Conservation (phyloP, 2,797 vertebrate genomes). For the Lycodopsis pacificus region DNA sequence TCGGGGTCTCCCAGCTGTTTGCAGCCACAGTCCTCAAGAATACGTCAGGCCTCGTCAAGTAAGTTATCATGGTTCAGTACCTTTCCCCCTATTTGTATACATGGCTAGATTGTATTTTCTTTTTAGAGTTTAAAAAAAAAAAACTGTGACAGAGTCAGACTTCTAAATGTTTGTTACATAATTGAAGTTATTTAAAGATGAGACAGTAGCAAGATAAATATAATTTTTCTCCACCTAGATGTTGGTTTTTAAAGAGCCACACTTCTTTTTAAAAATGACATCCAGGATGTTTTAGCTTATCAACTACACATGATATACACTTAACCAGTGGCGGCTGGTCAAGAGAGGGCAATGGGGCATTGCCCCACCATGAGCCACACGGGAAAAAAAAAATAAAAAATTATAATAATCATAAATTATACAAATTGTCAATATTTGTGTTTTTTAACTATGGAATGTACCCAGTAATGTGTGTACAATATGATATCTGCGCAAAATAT, state of each 20-base stretch:
- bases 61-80: constrained; percentile 40
- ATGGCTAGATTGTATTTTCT: constrained; percentile 3
- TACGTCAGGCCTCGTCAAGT: constrained; percentile 92
- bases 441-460: too few relatives aligned
- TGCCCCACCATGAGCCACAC: too few relatives aligned
- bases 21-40: constrained; percentile 94
- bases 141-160: neutral
- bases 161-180: constrained; percentile 18
- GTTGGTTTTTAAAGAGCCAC: neutral
- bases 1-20: constrained; percentile 94
- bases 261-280: neutral
- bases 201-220: constrained; percentile 21
- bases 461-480: too few relatives aligned
- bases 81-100: neutral
- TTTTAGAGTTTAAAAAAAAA: constrained; percentile 8
- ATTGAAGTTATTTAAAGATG: constrained; percentile 55
- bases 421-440: too few relatives aligned
- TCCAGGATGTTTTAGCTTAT: neutral
- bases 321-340: too few relatives aligned
- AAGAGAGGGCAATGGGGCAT: too few relatives aligned
- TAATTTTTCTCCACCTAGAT: neutral
- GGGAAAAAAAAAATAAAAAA: too few relatives aligned
- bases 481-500: too few relatives aligned
- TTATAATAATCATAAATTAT: too few relatives aligned
- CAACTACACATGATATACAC: neutral